Evolutionary conservation across 2,113 vertebrate genomes (phyloP).

Genomic region (Actenoides hombroni): DNA sequence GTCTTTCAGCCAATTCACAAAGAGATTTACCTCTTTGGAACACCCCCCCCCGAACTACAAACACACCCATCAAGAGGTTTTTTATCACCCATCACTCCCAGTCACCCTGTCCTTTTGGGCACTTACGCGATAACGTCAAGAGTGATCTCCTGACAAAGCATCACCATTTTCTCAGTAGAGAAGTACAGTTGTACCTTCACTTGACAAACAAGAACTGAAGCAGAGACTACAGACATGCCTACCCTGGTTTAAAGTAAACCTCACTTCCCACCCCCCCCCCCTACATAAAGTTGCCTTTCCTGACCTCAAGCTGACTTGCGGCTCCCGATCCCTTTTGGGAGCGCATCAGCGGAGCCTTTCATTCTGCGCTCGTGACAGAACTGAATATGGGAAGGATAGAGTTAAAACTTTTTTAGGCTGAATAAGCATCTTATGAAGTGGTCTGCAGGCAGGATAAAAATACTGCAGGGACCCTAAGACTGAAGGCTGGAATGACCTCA

Average conservation of each 20-base stretch:
- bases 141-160: background rate
- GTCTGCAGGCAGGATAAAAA: no score
- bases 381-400: no score
- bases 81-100: background rate
- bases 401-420: no score
- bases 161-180: background rate
- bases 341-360: background rate
- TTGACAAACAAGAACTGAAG: background rate
- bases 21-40: background rate
- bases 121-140: no score
- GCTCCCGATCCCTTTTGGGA: background rate
- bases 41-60: rapidly evolving
- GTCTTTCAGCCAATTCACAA: background rate
- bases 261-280: no score
- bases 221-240: background rate
- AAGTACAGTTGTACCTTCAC: background rate
- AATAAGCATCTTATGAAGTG: no score
- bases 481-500: no score
- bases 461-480: no score
- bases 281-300: background rate
- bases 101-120: no score
- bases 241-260: no score
- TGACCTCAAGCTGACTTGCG: background rate
- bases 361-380: background rate
- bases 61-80: background rate